phyloP scores from a whole-genome alignment of 2,113 vertebrate genomes.

The Sander lucioperca region DNA sequence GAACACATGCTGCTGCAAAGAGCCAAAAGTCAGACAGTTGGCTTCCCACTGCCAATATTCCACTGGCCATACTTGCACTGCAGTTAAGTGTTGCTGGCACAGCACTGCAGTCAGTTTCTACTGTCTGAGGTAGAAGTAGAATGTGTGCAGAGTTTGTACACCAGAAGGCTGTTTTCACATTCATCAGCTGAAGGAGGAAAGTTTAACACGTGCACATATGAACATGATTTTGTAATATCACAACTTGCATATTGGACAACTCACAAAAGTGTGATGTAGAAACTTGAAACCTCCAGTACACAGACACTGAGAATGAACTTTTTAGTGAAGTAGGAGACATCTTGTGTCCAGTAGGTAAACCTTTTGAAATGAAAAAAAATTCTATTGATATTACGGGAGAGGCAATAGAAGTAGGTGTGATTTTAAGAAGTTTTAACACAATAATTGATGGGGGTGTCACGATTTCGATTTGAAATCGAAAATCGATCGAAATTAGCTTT shows the following conservation, averaged over 20 bases:
- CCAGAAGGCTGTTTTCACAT: not conserved
- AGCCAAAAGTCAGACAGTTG: conserved; percentile 47
- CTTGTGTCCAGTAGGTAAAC: not conserved
- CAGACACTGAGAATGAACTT: not conserved
- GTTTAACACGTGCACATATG: not conserved
- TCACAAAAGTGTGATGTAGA: not conserved
- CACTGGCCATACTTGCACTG: conserved; percentile 43
- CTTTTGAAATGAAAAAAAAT: not conserved
- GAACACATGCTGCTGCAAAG: conserved; percentile 55
- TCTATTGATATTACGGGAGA: no score
- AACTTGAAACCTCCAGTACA: not conserved
- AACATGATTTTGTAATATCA: not conserved
- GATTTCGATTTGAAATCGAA: no score
- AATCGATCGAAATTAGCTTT: no score
- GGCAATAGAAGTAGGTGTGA: not conserved
- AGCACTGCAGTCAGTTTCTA: conserved; percentile 6
- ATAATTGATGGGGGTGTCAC: no score
- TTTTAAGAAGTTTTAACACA: not conserved
- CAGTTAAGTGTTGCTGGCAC: conserved; percentile 23
- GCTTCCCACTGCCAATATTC: conserved; percentile 63
- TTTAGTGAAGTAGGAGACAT: not conserved
- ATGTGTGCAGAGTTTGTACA: not conserved
- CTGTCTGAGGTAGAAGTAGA: not conserved
- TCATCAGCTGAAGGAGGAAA: not conserved
- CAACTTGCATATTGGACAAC: not conserved